Conservation (phyloP, 2,888 invertebrate species). For the Tenthredo amoena region DNA sequence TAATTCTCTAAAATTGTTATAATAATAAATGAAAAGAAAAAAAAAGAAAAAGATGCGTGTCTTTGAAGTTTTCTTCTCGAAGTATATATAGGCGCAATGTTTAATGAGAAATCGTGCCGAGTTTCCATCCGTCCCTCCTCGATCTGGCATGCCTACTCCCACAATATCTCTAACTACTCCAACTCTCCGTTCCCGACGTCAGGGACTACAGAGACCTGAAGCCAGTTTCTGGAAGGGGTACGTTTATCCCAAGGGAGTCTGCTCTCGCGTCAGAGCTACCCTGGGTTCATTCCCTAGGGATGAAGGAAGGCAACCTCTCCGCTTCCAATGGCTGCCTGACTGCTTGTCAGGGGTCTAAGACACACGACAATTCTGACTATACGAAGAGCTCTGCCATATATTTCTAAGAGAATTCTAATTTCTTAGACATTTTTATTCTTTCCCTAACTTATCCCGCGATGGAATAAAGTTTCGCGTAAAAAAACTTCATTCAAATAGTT, state of each 20-base stretch:
- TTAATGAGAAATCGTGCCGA: slow-evolving; percentile 39
- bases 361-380: slow-evolving; percentile 62
- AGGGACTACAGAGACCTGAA: slow-evolving; percentile 56
- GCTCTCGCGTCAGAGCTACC: slow-evolving; percentile 74
- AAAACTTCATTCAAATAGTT: background rate
- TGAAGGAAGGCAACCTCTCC: slow-evolving; percentile 63
- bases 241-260: slow-evolving; percentile 72
- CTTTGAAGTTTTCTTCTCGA: background rate
- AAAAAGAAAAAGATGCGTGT: background rate
- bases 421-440: background rate
- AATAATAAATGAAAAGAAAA: background rate
- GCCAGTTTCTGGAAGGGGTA: slow-evolving; percentile 53
- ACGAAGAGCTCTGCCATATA: slow-evolving; percentile 41
- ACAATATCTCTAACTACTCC: slow-evolving; percentile 67
- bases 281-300: slow-evolving; percentile 69
- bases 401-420: background rate
- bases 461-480: background rate
- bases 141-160: slow-evolving; percentile 52
- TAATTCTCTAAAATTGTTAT: background rate
- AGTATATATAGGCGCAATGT: background rate
- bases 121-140: background rate
- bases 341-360: slow-evolving; percentile 72
- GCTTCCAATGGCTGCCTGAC: slow-evolving; percentile 60
- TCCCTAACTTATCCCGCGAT: background rate
- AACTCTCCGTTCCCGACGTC: slow-evolving; percentile 43